A percentile compares a stretch with the other conserved stretches of the same genome.
These are phyloP conservation scores for Collichthys lucidus DNA, from an alignment of 2,113 vertebrate genomes.

Conservation along the genomic window DNA sequence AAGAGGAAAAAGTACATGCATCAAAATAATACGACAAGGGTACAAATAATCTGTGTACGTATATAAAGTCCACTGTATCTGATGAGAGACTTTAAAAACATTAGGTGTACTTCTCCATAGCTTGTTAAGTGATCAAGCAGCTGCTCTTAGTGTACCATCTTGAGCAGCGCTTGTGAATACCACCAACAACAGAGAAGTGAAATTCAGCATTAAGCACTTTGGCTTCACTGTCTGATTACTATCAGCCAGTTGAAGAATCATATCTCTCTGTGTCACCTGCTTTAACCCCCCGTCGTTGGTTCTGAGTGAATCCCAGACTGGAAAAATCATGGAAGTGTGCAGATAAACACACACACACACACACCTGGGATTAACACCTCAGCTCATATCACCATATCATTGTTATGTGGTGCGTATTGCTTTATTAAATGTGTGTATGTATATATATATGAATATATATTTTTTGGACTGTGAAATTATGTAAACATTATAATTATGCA, in stretches of 20 bases:
- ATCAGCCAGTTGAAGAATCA: conserved; percentile 26
- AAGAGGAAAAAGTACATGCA: neutral
- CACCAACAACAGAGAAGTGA: conserved; percentile 18
- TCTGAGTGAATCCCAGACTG: conserved; percentile 18
- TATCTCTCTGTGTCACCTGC: conserved; percentile 31
- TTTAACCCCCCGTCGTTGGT: conserved; percentile 6
- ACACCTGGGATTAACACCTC: conserved; percentile 8
- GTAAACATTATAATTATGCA: conserved; percentile 38
- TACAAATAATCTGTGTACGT: conserved; percentile 14
- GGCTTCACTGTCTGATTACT: conserved; percentile 15
- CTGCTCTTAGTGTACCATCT: neutral
- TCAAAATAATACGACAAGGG: conserved; percentile 7
- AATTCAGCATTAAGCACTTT: conserved; percentile 22
- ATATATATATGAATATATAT: conserved; percentile 39
- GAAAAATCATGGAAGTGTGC: conserved; percentile 23
- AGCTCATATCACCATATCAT: conserved; percentile 37
- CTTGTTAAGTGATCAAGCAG: conserved; percentile 16
- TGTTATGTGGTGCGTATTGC: conserved; percentile 35
- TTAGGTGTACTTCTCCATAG: neutral
- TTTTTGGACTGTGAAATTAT: conserved; percentile 47
- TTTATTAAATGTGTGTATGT: conserved; percentile 39
- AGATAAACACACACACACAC: conserved; percentile 28
- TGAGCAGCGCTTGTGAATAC: conserved; percentile 30
- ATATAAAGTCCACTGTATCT: neutral
- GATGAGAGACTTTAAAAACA: neutral